Conservation (phyloP, 64 coral and sea anemone genomes). For the Actinia tenebrosa region DNA sequence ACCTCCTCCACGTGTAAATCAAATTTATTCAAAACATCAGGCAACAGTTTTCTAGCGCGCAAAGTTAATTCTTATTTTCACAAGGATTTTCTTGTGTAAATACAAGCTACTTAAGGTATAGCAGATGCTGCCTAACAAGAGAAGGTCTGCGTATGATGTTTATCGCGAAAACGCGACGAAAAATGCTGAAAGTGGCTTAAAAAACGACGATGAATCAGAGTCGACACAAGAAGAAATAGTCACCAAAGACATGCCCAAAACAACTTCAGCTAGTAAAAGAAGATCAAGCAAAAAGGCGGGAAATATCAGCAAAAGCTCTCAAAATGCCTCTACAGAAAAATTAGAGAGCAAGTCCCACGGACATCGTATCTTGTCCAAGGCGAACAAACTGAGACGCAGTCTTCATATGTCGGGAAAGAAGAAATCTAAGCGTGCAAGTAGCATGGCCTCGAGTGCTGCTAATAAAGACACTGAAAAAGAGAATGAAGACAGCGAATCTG, state of each 20-base stretch:
- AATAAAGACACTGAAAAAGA: slow-evolving; percentile 13
- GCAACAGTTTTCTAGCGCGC: slow-evolving; percentile 1
- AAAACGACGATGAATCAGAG: slow-evolving; percentile 26
- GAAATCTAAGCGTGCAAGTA: slow-evolving; percentile 45
- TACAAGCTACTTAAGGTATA: not conserved
- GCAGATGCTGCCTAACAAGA: slow-evolving; percentile 19
- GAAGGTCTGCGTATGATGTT: slow-evolving; percentile 28
- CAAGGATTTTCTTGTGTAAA: slow-evolving; percentile 12
- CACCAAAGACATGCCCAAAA: slow-evolving; percentile 36
- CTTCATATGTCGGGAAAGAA: slow-evolving; percentile 67
- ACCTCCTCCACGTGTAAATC: slow-evolving; percentile 18
- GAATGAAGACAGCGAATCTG: not conserved
- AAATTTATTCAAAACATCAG: not conserved
- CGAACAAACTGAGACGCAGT: slow-evolving; percentile 78
- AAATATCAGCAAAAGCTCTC: not conserved
- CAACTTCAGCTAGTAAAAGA: slow-evolving; percentile 10
- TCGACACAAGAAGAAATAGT: not conserved
- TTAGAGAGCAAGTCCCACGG: slow-evolving; percentile 32
- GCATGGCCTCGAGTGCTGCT: not conserved
- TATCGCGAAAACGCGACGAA: not conserved
- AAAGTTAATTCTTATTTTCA: not conserved
- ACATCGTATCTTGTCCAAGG: slow-evolving; percentile 50
- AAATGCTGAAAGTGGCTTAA: not conserved
- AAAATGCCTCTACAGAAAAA: not conserved
- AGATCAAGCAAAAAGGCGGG: slow-evolving; percentile 16